Conservation (phyloP, 2,888 invertebrate genomes). For the Drosophila monieri region DNA sequence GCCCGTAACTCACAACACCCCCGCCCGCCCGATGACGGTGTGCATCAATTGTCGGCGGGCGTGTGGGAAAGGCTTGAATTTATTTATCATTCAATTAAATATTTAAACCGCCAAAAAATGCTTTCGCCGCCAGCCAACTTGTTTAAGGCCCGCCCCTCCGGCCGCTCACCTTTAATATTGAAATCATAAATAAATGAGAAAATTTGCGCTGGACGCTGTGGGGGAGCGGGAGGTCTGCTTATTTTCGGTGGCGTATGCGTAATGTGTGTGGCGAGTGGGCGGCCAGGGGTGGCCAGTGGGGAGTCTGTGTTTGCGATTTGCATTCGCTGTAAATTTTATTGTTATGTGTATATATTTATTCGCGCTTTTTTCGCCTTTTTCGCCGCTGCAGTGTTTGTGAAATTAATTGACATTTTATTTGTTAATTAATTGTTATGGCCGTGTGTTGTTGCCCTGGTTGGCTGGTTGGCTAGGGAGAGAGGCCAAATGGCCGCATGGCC, state of each 20-base stretch:
- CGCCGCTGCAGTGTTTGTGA: slow-evolving; percentile 74
- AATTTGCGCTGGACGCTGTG: slow-evolving; percentile 48
- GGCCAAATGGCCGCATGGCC: slow-evolving; percentile 64
- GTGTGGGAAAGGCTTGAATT: slow-evolving; percentile 64
- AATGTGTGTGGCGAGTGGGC: slow-evolving; percentile 1
- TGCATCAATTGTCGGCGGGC: slow-evolving; percentile 26
- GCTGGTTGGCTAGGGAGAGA: slow-evolving; percentile 47
- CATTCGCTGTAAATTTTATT: slow-evolving; percentile 73
- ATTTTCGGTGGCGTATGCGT: slow-evolving; percentile 36
- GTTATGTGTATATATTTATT: slow-evolving; percentile 61
- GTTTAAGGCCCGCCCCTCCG: slow-evolving; percentile 42
- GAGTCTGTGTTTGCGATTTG: slow-evolving; percentile 14
- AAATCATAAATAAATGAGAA: slow-evolving; percentile 80
- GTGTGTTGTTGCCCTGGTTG: slow-evolving; percentile 32
- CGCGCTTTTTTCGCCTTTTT: slow-evolving; percentile 51
- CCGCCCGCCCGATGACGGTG: slow-evolving; percentile 6
- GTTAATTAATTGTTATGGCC: slow-evolving; percentile 82
- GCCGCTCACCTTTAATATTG: slow-evolving; percentile 75
- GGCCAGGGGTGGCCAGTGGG: too few species aligned
- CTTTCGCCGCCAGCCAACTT: slow-evolving; percentile 68
- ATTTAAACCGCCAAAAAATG: slow-evolving; percentile 80
- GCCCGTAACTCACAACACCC: background rate
- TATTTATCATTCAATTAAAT: slow-evolving; percentile 82
- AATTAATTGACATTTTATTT: slow-evolving; percentile 83
- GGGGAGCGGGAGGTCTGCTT: slow-evolving; percentile 17